Percentiles rank a stretch among this genome's conserved stretches.
Evolutionary conservation across 2,113 vertebrate species (phyloP).

Genomic region (Callorhinus ursinus): DNA sequence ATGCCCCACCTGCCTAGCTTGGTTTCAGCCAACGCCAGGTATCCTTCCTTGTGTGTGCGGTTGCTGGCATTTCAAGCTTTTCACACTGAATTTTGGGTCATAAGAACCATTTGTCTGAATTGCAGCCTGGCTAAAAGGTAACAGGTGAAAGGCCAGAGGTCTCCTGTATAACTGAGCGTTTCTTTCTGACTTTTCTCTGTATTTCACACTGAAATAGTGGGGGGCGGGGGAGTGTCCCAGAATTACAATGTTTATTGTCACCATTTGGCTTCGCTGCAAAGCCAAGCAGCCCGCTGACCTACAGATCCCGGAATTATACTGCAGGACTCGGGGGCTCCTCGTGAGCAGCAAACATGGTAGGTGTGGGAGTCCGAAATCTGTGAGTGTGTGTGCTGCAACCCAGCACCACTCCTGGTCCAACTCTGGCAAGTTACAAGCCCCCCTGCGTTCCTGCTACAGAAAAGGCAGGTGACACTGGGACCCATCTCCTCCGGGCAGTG

Average conservation of each 20-base stretch:
- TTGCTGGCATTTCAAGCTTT: accelerated
- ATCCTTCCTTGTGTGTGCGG: not conserved
- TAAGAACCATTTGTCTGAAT: not conserved
- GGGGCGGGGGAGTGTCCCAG: not conserved
- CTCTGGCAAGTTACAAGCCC: not conserved
- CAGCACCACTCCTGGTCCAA: accelerated
- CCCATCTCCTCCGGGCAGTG: not conserved
- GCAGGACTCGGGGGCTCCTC: not conserved
- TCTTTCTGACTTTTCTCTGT: not conserved
- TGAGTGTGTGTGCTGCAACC: not conserved
- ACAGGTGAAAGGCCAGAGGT: not conserved
- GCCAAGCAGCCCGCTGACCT: not conserved
- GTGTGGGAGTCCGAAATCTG: accelerated
- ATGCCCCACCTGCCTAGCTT: accelerated
- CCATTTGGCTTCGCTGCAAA: accelerated
- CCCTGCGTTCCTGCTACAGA: accelerated
- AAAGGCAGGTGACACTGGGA: not conserved
- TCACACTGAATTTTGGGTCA: no score
- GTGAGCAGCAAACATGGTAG: accelerated
- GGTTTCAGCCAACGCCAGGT: not conserved
- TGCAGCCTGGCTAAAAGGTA: not conserved
- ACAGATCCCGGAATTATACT: accelerated
- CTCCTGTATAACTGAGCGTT: not conserved
- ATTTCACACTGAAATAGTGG: not conserved
- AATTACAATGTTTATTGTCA: no score